Evolutionary conservation across 2,888 invertebrate species (phyloP).

Genomic region (Epistrophe grossulariae): DNA sequence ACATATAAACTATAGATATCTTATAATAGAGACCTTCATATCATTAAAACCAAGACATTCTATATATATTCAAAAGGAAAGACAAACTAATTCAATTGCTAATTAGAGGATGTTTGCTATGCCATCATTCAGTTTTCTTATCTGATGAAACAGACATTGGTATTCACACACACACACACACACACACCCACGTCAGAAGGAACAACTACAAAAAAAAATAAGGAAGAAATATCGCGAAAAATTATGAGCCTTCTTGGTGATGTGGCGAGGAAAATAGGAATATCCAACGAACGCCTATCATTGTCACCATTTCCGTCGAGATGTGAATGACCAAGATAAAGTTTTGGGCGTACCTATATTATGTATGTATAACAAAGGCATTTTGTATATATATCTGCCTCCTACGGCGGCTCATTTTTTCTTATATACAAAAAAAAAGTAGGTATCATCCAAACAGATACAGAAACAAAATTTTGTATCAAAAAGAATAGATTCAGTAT

Average conservation of each 20-base stretch:
- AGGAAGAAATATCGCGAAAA: conserved; percentile 34
- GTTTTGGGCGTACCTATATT: conserved; percentile 8
- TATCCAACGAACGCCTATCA: conserved; percentile 36
- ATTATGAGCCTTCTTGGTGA: background rate
- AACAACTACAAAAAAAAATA: conserved; percentile 12
- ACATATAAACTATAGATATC: too few species aligned
- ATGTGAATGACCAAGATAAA: conserved; percentile 41
- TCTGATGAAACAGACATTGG: background rate
- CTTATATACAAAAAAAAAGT: background rate
- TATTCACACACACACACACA: background rate
- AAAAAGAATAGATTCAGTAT: conserved; percentile 3
- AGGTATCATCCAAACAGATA: conserved; percentile 3
- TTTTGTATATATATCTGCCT: background rate
- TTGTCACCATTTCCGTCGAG: conserved; percentile 55
- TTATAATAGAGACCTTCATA: background rate
- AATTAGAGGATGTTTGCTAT: conserved; percentile 45
- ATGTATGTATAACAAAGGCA: background rate
- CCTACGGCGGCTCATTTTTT: background rate
- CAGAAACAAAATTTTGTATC: background rate
- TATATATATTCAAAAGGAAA: conserved; percentile 1
- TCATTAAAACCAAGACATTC: background rate
- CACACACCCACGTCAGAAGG: background rate
- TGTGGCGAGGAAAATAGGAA: background rate
- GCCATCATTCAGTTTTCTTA: conserved; percentile 11
- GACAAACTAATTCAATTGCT: conserved; percentile 55